phyloP scores from a whole-genome alignment of 1,140 invertebrate genomes.

The Drosophila prosaltans region DNA sequence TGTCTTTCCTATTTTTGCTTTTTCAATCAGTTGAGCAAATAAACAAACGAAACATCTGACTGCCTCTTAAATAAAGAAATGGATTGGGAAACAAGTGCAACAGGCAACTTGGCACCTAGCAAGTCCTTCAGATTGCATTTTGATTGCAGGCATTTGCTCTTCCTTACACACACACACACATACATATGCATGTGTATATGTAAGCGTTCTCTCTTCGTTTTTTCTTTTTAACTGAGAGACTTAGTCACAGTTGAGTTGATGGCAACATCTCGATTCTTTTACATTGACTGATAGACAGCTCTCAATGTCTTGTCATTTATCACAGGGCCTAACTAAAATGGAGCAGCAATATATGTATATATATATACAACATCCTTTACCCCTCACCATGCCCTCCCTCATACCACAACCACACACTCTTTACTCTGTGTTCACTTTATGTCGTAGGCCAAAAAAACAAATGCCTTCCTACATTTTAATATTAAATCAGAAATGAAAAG shows the following conservation, averaged over 20 bases:
- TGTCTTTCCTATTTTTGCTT: neutral
- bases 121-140: conserved; percentile 3
- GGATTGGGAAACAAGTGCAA: neutral
- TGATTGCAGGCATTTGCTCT: neutral
- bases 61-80: neutral
- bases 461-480: too few relatives aligned
- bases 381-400: too few relatives aligned
- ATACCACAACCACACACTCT: too few relatives aligned
- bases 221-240: neutral
- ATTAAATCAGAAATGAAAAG: too few relatives aligned
- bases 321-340: conserved; percentile 24
- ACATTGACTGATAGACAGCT: conserved; percentile 24
- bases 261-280: conserved; percentile 4
- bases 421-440: too few relatives aligned
- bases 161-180: too few relatives aligned
- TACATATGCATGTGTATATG: too few relatives aligned
- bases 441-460: too few relatives aligned
- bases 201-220: neutral
- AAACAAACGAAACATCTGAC: neutral
- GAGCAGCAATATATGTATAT: too few relatives aligned
- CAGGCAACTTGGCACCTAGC: conserved; percentile 3
- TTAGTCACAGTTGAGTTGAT: conserved; percentile 9
- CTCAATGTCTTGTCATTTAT: conserved; percentile 56
- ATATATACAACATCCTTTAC: too few relatives aligned
- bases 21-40: conserved; percentile 9